Percentiles rank a stretch among this genome's conserved stretches.
Conservation (phyloP, 1,140 invertebrate genomes). For the Bombus huntii region DNA sequence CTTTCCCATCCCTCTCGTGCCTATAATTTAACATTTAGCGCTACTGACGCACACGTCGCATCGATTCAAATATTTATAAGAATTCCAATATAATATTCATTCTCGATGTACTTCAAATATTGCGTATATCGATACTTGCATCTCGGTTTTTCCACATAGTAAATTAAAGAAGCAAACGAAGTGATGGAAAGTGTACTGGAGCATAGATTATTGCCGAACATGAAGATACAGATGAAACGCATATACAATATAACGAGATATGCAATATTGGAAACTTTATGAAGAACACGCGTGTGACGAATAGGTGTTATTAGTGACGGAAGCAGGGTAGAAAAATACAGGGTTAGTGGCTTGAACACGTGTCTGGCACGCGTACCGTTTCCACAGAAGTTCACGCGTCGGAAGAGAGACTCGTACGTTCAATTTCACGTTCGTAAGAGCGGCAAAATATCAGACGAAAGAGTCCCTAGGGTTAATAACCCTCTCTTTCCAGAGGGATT, state of each 20-base stretch:
- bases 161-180: not conserved
- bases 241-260: not conserved
- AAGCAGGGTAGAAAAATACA: constrained; percentile 30
- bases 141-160: not conserved
- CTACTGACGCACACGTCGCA: too few species aligned
- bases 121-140: too few species aligned
- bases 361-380: constrained; percentile 55
- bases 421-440: constrained; percentile 64
- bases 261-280: not conserved
- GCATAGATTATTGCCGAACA: not conserved
- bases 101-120: too few species aligned
- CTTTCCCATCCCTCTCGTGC: not conserved
- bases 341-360: constrained; percentile 48
- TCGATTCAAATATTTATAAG: too few species aligned
- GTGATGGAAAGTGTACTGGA: too few species aligned
- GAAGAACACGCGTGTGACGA: constrained; percentile 19
- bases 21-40: not conserved
- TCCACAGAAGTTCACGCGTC: not conserved
- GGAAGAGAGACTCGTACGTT: constrained; percentile 17
- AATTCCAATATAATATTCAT: too few species aligned
- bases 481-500: constrained; percentile 30
- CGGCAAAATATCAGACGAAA: constrained; percentile 52
- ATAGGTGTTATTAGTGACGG: constrained; percentile 9
- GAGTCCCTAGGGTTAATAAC: constrained; percentile 56
- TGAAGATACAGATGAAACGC: too few species aligned